Evolutionary conservation across 2,113 vertebrate genomes (phyloP), one percentile per base, ranked within the genome.

Genomic region (Glaucidium brasilianum): DNA sequence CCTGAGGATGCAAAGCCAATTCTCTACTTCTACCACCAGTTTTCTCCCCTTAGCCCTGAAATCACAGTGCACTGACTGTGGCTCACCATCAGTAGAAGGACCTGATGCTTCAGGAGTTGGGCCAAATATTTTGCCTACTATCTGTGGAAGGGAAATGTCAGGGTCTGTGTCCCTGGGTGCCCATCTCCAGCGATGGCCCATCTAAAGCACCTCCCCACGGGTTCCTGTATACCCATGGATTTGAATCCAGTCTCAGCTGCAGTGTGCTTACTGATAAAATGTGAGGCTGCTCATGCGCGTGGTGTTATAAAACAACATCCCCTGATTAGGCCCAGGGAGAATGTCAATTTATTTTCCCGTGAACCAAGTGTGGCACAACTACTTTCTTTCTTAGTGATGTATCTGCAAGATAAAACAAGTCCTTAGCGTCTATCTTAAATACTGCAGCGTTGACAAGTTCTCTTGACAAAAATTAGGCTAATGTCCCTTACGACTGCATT

Each of bases 381-480:
- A 59, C 96, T 97, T 98, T 94, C 83, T 88, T 97, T 96, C 93
- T 66, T 30, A 15, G 55, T 43, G 81, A 92, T 96, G 86, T 94
- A 21, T 97, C 85, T 97, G 78, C 45, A 60, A 97, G 88, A 91
- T 78, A 92, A 96, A 92, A 74, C 86, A 75, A 47, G 39, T 96
- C 97, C 95, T 97, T 94, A 94, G 96, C 55, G 71, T 88, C 95
- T 80, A 2, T 95, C 89, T 96, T 97, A 96, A 97, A 94, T 95
- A 94, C 72, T 45, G 68, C 96, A 89, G 88, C 82, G 94, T 91
- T 97, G 96, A 96, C 96, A 96, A 96, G 93, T 95, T 97, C 96
- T 97, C 97, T 81, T 97, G 95, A 91, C 95, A 97, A 93, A 97
- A 98, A 97, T 98, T 97, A 98, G 96, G 96, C 95, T 98, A 95